A percentile compares a stretch with the other conserved stretches of the same genome.
Evolutionary conservation across 2,113 vertebrate species (phyloP).

Genomic region (Dolichallabes microphthalmus): DNA sequence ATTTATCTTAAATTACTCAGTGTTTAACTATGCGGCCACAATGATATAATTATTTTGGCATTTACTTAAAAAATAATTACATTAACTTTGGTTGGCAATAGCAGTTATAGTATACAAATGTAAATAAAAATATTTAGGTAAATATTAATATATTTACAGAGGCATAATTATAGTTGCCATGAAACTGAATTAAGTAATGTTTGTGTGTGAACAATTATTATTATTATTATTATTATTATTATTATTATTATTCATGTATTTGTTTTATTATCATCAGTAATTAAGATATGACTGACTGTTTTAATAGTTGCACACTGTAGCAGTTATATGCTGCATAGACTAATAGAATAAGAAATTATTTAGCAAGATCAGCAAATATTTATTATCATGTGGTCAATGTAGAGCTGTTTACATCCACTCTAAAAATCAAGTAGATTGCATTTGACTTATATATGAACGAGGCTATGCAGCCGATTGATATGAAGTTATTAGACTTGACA

Average conservation of each 20-base stretch:
- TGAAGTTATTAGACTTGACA: constrained; percentile 32
- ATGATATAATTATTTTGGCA: background rate
- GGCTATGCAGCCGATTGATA: background rate
- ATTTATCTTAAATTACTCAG: background rate
- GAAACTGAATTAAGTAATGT: background rate
- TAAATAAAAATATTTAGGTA: background rate
- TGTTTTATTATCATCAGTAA: background rate
- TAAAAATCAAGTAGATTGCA: background rate
- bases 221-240: background rate
- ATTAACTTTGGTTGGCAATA: background rate
- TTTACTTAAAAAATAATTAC: background rate
- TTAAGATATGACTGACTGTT: background rate
- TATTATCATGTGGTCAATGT: background rate
- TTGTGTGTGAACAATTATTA: background rate
- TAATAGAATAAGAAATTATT: background rate
- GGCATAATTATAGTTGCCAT: background rate
- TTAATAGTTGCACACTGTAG: background rate
- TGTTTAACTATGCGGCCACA: background rate
- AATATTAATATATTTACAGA: background rate
- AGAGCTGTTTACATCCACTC: background rate
- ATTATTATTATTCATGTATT: background rate
- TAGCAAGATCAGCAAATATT: background rate
- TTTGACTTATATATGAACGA: constrained; percentile 1
- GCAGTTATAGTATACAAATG: too few relatives aligned
- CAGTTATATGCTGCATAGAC: too few relatives aligned